Base-by-base conservation (phyloP, 2,797 vertebrate genomes). In the Aeoliscus strigatus region DNA sequence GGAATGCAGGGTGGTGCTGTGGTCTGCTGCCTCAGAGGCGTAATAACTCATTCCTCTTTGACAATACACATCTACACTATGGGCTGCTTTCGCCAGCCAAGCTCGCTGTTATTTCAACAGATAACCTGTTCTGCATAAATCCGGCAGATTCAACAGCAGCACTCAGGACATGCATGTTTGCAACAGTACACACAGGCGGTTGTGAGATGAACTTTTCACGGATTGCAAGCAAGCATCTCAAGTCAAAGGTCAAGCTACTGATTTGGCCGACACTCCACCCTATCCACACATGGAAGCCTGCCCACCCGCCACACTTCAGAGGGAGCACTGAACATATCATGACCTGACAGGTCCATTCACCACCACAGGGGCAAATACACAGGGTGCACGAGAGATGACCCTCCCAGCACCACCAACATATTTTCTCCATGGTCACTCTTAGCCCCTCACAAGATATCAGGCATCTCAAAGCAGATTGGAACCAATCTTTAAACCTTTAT, bases 181-280 rank as follows among this genome's bases (percentile, higher is more conserved):
- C 26, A 30, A 9, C 18, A 39, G 39, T 12, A 14, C 44, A 11
- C 39, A 18, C 32, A 36, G 39, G 12, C 51, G 37, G 33, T 60
- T 30, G 61, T 27, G 31, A 62, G 64, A 77, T 72, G 64, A 75
- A 73, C 76, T 52, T 58, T 78, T 83, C 52, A 80, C 77, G 66
- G 77, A 78, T 70, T 78, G 52, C 40, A 26, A 40, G 25, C 46
- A 28, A 55, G 41, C 36, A 26, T 63, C 66, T 44, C 24, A 27
- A 28, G 73, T 70, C 74, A 74, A 59, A 79, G 80, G 73, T 82
- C 82, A 80, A 78, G 77, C 67, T 76, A 77, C 74, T 63, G 73
- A 77, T 77, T 71, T 77, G 53, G 43, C 51, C 42, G 30, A 10
- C 17, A 14, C 31, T 16, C 31, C 39, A 26, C 28, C 39, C 52